Evolutionary conservation across 1,140 invertebrate species (phyloP).

Genomic region (Aphaenogaster rudis): DNA sequence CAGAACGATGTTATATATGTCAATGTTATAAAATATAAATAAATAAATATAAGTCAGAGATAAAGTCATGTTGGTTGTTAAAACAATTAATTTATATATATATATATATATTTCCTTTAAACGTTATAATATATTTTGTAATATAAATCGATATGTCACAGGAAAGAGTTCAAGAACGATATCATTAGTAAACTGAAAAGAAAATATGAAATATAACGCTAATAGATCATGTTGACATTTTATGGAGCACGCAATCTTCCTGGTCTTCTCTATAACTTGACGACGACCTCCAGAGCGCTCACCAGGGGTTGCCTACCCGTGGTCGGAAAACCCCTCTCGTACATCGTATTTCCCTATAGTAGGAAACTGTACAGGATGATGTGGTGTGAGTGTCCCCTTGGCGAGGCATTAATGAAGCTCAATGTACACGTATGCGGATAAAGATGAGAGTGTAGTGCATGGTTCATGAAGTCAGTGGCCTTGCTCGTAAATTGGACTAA

Average conservation of each 20-base stretch:
- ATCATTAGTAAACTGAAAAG: conserved; percentile 4
- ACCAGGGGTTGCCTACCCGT: conserved; percentile 24
- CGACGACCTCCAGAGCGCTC: conserved; percentile 7
- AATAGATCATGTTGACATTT: conserved; percentile 40
- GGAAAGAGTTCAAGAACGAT: background rate
- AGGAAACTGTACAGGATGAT: conserved; percentile 16
- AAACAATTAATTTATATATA: background rate
- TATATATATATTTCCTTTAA: background rate
- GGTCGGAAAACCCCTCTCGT: conserved; percentile 41
- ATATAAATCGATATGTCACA: background rate
- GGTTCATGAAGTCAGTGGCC: conserved; percentile 53
- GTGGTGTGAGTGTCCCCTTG: conserved; percentile 45
- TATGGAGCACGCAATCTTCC: conserved; percentile 24
- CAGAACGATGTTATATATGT: no score
- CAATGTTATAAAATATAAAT: no score
- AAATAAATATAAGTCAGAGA: no score
- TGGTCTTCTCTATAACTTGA: conserved; percentile 15
- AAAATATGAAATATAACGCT: background rate
- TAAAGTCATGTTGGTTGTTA: no score
- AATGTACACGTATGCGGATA: conserved; percentile 50
- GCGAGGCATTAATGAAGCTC: conserved; percentile 54
- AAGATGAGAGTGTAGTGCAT: conserved; percentile 45
- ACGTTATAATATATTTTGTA: background rate
- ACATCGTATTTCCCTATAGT: conserved; percentile 40
- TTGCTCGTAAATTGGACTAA: conserved; percentile 56